Percentiles rank a stretch among this genome's conserved stretches.
Conservation (phyloP, 2,797 vertebrate genomes). For the Hyperoplus lanceolatus region DNA sequence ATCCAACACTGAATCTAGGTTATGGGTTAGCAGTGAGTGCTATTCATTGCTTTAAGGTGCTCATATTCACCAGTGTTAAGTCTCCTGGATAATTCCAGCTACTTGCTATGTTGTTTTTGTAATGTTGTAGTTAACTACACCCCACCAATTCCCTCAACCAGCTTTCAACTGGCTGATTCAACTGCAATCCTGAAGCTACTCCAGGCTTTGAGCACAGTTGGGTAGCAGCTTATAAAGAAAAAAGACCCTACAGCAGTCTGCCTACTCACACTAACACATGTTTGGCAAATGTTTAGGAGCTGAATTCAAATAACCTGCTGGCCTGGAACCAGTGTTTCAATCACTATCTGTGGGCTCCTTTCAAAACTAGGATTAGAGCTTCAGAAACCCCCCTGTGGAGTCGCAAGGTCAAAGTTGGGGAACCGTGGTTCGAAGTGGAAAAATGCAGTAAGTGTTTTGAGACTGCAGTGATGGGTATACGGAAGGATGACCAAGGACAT, state of each 20-base stretch:
- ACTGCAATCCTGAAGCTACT: constrained; percentile 39
- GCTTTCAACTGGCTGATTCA: constrained; percentile 30
- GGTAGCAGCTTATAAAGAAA: constrained; percentile 32
- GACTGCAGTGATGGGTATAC: constrained; percentile 7
- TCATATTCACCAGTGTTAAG: not conserved
- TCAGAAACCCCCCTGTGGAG: not conserved
- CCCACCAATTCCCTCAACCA: constrained; percentile 4
- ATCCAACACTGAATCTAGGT: constrained; percentile 19
- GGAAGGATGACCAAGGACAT: constrained; percentile 5
- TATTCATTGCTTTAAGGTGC: not conserved
- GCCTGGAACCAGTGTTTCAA: constrained; percentile 41
- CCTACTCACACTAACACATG: constrained; percentile 41
- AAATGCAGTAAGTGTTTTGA: not conserved
- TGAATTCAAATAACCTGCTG: constrained; percentile 36
- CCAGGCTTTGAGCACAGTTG: constrained; percentile 46
- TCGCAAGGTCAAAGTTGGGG: constrained; percentile 5
- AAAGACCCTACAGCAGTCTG: constrained; percentile 7
- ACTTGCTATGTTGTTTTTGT: not conserved
- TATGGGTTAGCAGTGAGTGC: not conserved
- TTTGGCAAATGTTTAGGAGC: constrained; percentile 50
- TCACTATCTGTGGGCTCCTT: constrained; percentile 40
- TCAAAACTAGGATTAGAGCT: constrained; percentile 31
- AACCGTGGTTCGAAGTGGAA: constrained; percentile 26
- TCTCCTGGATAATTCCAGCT: not conserved
- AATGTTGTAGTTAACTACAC: constrained; percentile 12